phyloP scores from a whole-genome alignment of 2,113 vertebrate genomes.

The Crotalus horridus region DNA sequence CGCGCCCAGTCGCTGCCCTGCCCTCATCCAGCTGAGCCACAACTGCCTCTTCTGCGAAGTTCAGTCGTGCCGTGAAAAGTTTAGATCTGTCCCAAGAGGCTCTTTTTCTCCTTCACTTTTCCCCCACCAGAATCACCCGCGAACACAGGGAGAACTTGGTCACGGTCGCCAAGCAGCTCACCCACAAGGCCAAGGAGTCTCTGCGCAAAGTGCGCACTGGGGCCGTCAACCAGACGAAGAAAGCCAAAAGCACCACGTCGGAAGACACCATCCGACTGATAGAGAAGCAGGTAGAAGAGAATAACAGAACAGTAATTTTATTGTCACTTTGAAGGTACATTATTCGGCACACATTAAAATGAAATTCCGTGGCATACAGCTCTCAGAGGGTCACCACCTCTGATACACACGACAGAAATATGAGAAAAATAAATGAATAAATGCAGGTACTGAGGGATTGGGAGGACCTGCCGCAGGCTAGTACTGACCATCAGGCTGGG shows the following conservation, averaged over 20 bases:
- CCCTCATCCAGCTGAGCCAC: not conserved
- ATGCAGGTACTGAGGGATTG: constrained; percentile 55
- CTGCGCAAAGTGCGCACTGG: constrained; percentile 80
- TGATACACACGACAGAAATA: too few relatives aligned
- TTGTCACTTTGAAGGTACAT: too few relatives aligned
- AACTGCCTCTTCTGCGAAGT: not conserved
- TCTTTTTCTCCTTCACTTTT: not conserved
- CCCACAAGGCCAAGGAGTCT: constrained; percentile 92
- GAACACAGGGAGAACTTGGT: constrained; percentile 89
- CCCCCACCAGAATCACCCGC: constrained; percentile 80
- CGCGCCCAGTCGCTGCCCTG: not conserved
- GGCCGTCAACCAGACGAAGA: constrained; percentile 81
- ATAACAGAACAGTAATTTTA: too few relatives aligned
- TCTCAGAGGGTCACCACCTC: too few relatives aligned
- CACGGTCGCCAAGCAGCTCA: constrained; percentile 87
- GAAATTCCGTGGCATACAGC: too few relatives aligned
- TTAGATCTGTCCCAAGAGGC: not conserved
- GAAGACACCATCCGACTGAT: constrained; percentile 88
- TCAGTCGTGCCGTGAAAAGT: not conserved
- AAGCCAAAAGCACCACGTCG: constrained; percentile 79
- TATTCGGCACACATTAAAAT: too few relatives aligned
- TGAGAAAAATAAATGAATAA: too few relatives aligned
- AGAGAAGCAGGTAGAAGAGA: constrained; percentile 79
- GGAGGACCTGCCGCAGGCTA: not conserved
- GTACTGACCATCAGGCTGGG: not conserved